Evolutionary conservation across 2,113 vertebrate genomes (phyloP), one percentile per base, ranked within the genome.

Genomic region (Paradisaea rubra): DNA sequence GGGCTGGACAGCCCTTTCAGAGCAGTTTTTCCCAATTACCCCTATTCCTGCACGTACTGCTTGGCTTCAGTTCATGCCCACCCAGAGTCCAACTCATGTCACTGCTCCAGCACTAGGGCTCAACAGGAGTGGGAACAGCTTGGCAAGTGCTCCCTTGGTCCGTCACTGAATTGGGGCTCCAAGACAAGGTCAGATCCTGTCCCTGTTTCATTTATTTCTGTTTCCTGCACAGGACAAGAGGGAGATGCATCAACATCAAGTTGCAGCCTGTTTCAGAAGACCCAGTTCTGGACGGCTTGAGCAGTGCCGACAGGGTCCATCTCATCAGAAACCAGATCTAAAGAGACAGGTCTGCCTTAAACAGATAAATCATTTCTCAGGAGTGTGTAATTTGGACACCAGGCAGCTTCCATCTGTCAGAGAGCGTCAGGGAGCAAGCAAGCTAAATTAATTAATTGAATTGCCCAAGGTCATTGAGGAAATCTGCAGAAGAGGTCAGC

Each of bases 231-330:
- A n/a, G 31, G 27, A 64, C 1, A 19, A 52, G 30, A 21, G 1
- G 1, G 17, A 49, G 35, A 6, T 31, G 16, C 56, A 21, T 13
- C 64, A 56, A 44, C 31, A 45, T 37, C 21, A 6, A 13, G 11
- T 5, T 15, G 44, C 20, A 52, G 11, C 13, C 9, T 1, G 0
- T 81, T 84, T 71, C 44, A 79, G 77, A 77, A 64, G 57, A 72
- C 15, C 8, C 41, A 60, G 47, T 49, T 81, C 52, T 72, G 45
- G 39, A 63, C 0, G 0, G 25, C 11, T 65, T 57, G 45, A 56
- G 71, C 33, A 45, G 39, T 5, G 42, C 9, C 0, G 0, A 47
- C 0, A 1, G 56, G 33, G 12, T 44, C 50, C 15, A 11, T 7
- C 24, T 74, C 9, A 10, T 49, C 65, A 64, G 64, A 83, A 91